Conservation (phyloP, 2,113 vertebrate genomes). For the Bos javanicus region DNA sequence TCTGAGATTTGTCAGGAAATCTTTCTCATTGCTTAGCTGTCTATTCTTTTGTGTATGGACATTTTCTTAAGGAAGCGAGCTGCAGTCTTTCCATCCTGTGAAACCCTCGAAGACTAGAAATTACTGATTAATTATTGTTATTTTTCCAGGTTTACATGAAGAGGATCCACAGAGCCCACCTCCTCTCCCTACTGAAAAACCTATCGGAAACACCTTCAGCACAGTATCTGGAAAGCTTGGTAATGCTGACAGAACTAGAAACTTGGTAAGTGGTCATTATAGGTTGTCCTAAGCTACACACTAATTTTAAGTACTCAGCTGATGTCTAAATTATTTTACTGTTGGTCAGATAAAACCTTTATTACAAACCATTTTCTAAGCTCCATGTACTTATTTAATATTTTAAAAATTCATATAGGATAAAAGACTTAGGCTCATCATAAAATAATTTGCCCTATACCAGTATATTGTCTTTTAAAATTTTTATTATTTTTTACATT, state of each 20-base stretch:
- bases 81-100: not conserved
- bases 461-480: not conserved
- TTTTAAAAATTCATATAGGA: not conserved
- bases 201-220: conserved; percentile 82
- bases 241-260: conserved; percentile 65
- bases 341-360: not conserved
- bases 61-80: not conserved
- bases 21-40: not conserved
- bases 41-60: not conserved
- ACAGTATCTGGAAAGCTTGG: conserved; percentile 69
- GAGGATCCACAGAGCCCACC: conserved; percentile 81
- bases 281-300: not conserved
- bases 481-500: not conserved
- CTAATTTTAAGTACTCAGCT: not conserved
- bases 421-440: not conserved
- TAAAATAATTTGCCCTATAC: conserved; percentile 43
- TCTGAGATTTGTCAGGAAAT: not conserved
- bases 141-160: conserved; percentile 81
- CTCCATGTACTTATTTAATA: not conserved
- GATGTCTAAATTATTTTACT: not conserved
- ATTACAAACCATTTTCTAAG: not conserved
- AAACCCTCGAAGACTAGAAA: conserved; percentile 22
- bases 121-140: conserved; percentile 10
- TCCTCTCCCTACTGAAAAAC: conserved; percentile 88
- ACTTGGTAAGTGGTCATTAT: conserved; percentile 69